phyloP scores from a whole-genome alignment of 2,113 vertebrate genomes.

The Callocephalon fimbriatum region DNA sequence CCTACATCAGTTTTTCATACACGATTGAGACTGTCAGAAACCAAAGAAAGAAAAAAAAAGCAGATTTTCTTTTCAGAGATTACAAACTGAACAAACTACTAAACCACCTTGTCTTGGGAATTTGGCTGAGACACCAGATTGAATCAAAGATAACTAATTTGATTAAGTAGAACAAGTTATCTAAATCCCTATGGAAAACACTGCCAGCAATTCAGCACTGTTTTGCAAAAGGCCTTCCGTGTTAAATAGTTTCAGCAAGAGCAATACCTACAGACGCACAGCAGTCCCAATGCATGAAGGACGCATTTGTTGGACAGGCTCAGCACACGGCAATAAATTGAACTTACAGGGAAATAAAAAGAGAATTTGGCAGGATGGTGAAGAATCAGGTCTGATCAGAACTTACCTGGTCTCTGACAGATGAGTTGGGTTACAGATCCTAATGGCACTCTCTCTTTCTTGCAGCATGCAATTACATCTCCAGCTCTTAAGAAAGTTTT shows the following conservation, averaged over 20 bases:
- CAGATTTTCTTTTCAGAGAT: background rate
- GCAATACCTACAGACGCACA: background rate
- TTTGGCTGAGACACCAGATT: constrained; percentile 16
- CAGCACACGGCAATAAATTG: background rate
- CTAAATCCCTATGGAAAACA: constrained; percentile 20
- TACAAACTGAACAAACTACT: background rate
- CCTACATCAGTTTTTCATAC: background rate
- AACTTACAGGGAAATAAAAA: background rate
- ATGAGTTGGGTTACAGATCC: background rate
- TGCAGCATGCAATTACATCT: background rate
- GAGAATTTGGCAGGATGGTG: background rate
- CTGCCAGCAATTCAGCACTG: background rate
- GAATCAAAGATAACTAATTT: constrained; percentile 49
- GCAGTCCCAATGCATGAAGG: background rate
- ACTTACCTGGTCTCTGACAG: background rate
- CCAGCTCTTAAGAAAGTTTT: background rate
- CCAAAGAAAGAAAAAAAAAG: background rate
- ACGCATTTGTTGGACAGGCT: fast-evolving
- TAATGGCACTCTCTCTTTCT: background rate
- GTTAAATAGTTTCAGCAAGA: background rate
- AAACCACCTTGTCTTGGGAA: background rate
- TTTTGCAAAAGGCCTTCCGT: background rate
- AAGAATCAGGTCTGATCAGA: background rate
- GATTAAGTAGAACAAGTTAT: constrained; percentile 53
- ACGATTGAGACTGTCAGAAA: background rate